Conservation (phyloP, 2,888 invertebrate genomes). For the Euplexia lucipara region DNA sequence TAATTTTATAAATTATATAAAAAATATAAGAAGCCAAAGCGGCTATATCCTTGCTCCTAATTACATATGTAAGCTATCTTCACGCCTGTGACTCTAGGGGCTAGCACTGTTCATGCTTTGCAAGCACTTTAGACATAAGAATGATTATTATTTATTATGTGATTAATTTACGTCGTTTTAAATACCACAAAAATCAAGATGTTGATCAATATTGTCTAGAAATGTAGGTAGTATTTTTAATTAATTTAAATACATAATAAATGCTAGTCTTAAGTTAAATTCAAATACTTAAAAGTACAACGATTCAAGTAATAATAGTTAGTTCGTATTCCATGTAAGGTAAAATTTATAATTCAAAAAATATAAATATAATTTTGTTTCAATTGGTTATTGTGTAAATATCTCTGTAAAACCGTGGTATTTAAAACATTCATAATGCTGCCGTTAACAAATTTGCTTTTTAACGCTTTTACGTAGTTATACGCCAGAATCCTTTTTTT, state of each 20-base stretch:
- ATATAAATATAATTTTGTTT: neutral
- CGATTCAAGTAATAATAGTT: neutral
- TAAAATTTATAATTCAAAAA: neutral
- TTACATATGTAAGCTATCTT: constrained; percentile 54
- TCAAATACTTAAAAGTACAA: constrained; percentile 19
- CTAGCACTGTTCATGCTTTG: constrained; percentile 72
- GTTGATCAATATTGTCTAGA: constrained; percentile 7
- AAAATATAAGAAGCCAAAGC: constrained; percentile 20
- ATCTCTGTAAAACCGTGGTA: constrained; percentile 58
- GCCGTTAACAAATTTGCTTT: constrained; percentile 74
- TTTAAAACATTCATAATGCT: constrained; percentile 68
- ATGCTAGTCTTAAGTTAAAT: neutral
- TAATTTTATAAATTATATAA: neutral
- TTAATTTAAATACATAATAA: neutral
- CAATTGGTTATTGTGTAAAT: neutral
- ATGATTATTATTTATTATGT: constrained; percentile 59
- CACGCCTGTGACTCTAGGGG: constrained; percentile 39
- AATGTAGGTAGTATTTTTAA: constrained; percentile 3
- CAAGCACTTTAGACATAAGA: constrained; percentile 67
- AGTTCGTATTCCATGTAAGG: neutral
- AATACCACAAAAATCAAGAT: constrained; percentile 61
- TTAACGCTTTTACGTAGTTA: constrained; percentile 74
- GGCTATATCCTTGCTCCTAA: constrained; percentile 27
- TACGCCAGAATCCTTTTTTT: constrained; percentile 23
- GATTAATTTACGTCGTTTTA: constrained; percentile 62